These are phyloP conservation scores for Prietella phreatophila DNA, from an alignment of 2,113 vertebrate genomes.

Conservation along the genomic window DNA sequence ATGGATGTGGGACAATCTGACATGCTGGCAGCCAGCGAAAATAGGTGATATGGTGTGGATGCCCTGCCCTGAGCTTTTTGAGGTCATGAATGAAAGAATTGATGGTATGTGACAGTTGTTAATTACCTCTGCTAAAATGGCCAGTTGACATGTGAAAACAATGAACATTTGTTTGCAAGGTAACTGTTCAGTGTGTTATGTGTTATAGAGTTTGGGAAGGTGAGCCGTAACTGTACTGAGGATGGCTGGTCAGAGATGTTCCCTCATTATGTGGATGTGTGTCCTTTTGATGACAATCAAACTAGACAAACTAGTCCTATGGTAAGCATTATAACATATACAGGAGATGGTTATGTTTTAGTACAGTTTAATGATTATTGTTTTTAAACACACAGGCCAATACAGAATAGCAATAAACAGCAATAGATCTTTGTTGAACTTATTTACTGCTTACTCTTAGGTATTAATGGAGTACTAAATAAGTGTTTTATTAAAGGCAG, in stretches of 20 bases:
- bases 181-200: background rate
- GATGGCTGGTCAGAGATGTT: conserved; percentile 92
- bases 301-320: conserved; percentile 60
- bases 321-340: conserved; percentile 29
- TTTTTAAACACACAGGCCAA: background rate
- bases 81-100: conserved; percentile 77
- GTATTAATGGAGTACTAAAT: background rate
- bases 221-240: conserved; percentile 92
- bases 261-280: conserved; percentile 91
- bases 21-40: conserved; percentile 87
- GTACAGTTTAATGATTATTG: background rate
- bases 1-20: conserved; percentile 96
- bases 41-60: conserved; percentile 84
- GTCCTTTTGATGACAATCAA: conserved; percentile 82
- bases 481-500: background rate
- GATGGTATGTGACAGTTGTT: conserved; percentile 72
- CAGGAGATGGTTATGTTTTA: background rate
- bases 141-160: background rate
- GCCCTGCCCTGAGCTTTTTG: conserved; percentile 87
- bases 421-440: background rate
- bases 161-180: background rate
- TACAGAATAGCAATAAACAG: background rate
- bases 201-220: conserved; percentile 72
- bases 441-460: background rate
- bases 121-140: background rate